These are phyloP conservation scores for Podocnemis expansa DNA, from an alignment of 2,113 vertebrate genomes.

Conservation along the genomic window DNA sequence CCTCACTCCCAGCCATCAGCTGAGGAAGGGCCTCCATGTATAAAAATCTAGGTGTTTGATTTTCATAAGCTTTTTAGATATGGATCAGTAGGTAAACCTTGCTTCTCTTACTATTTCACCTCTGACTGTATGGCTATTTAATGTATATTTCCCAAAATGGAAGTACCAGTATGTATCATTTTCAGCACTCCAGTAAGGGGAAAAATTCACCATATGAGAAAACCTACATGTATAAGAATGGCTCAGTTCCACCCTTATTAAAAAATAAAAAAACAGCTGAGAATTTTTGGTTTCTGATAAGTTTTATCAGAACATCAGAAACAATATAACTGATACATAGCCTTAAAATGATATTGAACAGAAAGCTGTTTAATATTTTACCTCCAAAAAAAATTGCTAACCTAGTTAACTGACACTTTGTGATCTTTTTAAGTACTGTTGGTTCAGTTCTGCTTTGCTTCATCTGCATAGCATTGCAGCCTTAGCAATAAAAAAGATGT, in stretches of 20 bases:
- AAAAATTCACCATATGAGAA: slow-evolving; percentile 1
- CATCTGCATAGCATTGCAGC: background rate
- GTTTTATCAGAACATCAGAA: background rate
- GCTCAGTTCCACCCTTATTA: too few relatives aligned
- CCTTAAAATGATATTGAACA: too few relatives aligned
- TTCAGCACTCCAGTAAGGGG: background rate
- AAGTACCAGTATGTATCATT: slow-evolving; percentile 47
- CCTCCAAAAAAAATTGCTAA: background rate
- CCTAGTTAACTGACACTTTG: background rate
- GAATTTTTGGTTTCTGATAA: background rate
- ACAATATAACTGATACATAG: too few relatives aligned
- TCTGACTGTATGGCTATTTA: slow-evolving; percentile 1
- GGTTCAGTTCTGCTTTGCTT: background rate
- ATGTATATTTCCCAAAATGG: slow-evolving; percentile 45
- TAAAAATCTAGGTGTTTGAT: background rate
- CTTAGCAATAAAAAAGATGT: background rate
- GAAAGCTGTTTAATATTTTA: background rate
- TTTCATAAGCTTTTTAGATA: slow-evolving; percentile 67
- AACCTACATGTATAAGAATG: background rate
- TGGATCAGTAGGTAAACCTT: slow-evolving; percentile 67
- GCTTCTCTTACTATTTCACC: slow-evolving; percentile 43
- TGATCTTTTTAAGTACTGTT: background rate
- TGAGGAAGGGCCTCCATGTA: background rate
- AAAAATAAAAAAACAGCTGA: too few relatives aligned
- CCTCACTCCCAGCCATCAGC: background rate